A percentile compares a stretch with the other conserved stretches of the same genome.
Conservation (phyloP, 2,797 vertebrate species). For the Squalus acanthias region DNA sequence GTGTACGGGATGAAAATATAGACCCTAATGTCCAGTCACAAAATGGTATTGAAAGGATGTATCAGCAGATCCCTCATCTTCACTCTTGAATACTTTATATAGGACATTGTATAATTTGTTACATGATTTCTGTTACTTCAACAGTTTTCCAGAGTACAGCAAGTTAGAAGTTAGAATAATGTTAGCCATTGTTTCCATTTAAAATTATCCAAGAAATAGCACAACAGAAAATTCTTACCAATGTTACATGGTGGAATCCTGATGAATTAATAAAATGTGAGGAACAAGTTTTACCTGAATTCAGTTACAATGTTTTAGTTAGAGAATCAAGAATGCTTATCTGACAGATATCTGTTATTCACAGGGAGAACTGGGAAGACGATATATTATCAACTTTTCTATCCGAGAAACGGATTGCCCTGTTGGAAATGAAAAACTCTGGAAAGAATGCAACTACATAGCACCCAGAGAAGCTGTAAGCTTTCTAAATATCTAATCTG, state of each 20-base stretch:
- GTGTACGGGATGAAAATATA: too few relatives aligned
- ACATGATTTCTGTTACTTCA: not conserved
- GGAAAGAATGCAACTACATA: not conserved
- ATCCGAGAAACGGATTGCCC: conserved; percentile 1
- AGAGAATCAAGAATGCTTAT: not conserved
- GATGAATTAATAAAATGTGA: not conserved
- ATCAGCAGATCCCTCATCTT: too few relatives aligned
- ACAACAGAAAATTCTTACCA: not conserved
- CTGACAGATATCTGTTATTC: not conserved
- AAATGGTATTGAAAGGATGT: too few relatives aligned
- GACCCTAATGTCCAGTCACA: too few relatives aligned
- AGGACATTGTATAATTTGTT: not conserved
- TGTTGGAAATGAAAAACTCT: not conserved
- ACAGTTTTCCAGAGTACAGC: not conserved
- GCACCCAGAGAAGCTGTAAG: not conserved
- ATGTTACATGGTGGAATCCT: not conserved
- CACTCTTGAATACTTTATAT: not conserved
- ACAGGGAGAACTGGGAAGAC: not conserved
- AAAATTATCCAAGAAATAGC: not conserved
- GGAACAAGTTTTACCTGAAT: not conserved
- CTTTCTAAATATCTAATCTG: not conserved
- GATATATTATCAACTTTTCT: not conserved
- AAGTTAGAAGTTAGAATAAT: not conserved
- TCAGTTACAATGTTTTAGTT: not conserved
- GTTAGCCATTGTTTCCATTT: not conserved